These are phyloP conservation scores for Tetraodon nigroviridis DNA, from an alignment of 2,113 vertebrate species.

Conservation along the genomic window DNA sequence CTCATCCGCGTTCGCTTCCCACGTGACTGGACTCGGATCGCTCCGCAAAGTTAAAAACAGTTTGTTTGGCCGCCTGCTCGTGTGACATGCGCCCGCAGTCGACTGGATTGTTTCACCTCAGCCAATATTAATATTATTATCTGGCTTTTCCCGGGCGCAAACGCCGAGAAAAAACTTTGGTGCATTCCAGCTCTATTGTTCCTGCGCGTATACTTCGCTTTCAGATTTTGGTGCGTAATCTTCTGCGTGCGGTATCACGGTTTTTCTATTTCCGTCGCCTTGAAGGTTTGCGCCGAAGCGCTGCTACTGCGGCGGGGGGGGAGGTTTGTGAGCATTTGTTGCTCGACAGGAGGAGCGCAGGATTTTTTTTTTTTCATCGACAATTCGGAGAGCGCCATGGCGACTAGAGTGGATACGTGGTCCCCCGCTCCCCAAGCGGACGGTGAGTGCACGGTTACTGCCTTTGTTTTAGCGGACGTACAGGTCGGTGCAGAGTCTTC, in stretches of 20 bases:
- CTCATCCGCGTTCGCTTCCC: conserved; percentile 33
- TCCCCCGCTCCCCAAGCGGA: conserved; percentile 54
- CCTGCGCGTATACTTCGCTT: neutral
- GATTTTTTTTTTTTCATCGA: conserved; percentile 32
- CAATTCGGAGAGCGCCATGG: conserved; percentile 62
- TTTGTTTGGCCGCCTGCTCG: conserved; percentile 60
- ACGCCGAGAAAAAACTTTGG: conserved; percentile 9
- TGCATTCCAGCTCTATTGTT: too few relatives aligned
- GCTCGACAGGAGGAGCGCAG: conserved; percentile 13
- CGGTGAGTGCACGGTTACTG: conserved; percentile 55
- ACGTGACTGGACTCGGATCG: conserved; percentile 60
- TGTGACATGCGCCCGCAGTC: conserved; percentile 44
- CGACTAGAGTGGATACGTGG: conserved; percentile 74
- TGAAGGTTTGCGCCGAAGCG: neutral
- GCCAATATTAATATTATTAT: neutral
- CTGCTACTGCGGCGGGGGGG: neutral
- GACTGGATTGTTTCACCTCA: conserved; percentile 14
- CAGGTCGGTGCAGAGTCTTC: neutral
- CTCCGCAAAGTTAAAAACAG: conserved; percentile 78
- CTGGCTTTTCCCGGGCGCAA: conserved; percentile 2
- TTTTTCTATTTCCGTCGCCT: neutral
- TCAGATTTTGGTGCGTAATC: neutral
- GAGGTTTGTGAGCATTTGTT: conserved; percentile 5
- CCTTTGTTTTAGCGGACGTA: neutral
- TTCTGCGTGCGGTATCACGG: neutral